Conservation (phyloP, 2,113 vertebrate genomes). For the Dasyprocta punctata region DNA sequence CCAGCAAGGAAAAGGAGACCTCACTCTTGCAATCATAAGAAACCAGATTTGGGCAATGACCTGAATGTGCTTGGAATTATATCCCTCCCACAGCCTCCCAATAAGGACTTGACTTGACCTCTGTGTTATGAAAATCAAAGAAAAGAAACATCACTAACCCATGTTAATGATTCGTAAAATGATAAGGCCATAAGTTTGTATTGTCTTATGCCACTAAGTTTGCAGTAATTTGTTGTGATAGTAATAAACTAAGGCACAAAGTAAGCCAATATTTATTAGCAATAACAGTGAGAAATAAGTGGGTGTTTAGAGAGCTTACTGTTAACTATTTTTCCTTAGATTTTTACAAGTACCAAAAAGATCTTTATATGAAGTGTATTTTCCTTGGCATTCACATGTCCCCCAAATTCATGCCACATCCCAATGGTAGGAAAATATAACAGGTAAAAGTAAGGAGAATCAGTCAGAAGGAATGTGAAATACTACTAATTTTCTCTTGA, state of each 20-base stretch:
- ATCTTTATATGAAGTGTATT: not conserved
- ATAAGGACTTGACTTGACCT: not conserved
- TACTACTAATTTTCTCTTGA: not conserved
- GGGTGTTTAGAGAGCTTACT: not conserved
- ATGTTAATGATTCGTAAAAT: not conserved
- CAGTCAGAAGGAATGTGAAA: not conserved
- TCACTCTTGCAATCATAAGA: not conserved
- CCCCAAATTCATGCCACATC: not conserved
- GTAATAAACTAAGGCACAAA: not conserved
- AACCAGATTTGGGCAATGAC: not conserved
- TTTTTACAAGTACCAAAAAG: not conserved
- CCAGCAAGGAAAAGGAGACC: not conserved
- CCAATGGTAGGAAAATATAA: not conserved
- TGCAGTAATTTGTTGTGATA: not conserved
- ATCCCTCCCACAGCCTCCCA: not conserved
- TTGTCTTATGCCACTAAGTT: too few relatives aligned
- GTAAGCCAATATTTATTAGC: not conserved
- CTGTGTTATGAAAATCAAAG: not conserved
- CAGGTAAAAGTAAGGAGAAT: not conserved
- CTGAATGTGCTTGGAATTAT: not conserved
- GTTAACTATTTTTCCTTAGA: not conserved
- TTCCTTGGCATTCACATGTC: not conserved
- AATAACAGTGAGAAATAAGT: slow-evolving; percentile 21
- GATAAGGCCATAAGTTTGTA: not conserved
- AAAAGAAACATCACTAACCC: not conserved